Percentiles rank a stretch among this genome's conserved stretches.
phyloP scores from a whole-genome alignment of 2,888 invertebrate genomes.

The Erebia palarica region DNA sequence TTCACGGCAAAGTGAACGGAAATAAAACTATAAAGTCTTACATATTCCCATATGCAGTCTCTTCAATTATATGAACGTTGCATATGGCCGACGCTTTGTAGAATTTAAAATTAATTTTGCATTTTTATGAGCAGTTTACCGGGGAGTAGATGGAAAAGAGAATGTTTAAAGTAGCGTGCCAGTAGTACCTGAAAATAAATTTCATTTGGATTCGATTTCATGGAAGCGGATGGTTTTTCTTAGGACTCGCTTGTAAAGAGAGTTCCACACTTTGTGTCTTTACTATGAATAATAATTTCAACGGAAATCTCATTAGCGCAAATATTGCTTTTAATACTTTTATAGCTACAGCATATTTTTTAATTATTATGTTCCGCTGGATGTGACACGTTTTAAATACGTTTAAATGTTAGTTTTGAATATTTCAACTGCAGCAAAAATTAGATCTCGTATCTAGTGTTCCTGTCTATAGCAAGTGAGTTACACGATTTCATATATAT shows the following conservation, averaged over 20 bases:
- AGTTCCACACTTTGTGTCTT: background rate
- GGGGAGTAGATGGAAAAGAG: conserved; percentile 45
- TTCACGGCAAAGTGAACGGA: conserved; percentile 51
- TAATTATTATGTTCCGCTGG: conserved; percentile 6
- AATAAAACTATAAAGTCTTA: conserved; percentile 57
- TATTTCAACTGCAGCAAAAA: background rate
- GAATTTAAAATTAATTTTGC: conserved; percentile 61
- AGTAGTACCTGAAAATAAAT: conserved; percentile 26
- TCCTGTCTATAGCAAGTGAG: background rate
- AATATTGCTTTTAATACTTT: background rate
- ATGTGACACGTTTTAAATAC: background rate
- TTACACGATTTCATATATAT: background rate
- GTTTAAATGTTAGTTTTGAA: background rate
- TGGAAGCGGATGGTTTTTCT: conserved; percentile 15
- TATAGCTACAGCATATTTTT: conserved; percentile 8
- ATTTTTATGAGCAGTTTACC: conserved; percentile 53
- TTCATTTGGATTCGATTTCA: conserved; percentile 39
- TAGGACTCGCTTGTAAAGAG: too few relatives aligned
- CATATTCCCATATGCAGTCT: conserved; percentile 52
- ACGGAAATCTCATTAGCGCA: conserved; percentile 9
- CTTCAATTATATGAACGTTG: conserved; percentile 59
- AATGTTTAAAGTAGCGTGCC: conserved; percentile 35
- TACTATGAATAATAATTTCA: conserved; percentile 1
- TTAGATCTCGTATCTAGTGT: background rate
- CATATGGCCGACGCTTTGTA: conserved; percentile 51